Percentiles rank a stretch among this genome's conserved stretches.
These are phyloP conservation scores for Antedon bifida DNA, from an alignment of 35 echinoderm and acorn worm species.

Conservation along the genomic window DNA sequence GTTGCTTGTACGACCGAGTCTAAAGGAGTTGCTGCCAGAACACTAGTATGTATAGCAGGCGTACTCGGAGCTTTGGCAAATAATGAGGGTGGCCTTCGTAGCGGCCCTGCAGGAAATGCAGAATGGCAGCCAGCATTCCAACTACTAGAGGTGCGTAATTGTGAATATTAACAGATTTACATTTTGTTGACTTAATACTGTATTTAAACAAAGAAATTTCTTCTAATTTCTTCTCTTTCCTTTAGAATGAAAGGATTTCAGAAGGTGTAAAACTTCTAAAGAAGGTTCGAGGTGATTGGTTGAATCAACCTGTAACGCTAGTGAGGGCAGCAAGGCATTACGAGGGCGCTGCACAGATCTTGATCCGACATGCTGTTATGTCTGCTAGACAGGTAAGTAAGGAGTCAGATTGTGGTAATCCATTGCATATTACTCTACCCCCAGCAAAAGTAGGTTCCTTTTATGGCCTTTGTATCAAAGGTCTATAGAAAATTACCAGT, in stretches of 20 bases:
- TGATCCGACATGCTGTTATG: slow-evolving; percentile 91
- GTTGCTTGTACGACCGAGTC: slow-evolving; percentile 55
- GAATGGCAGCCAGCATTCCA: slow-evolving; percentile 59
- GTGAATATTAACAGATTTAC: not conserved
- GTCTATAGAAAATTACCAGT: no score
- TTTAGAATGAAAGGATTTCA: slow-evolving; percentile 37
- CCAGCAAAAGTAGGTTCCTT: no score
- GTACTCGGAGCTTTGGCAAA: slow-evolving; percentile 81
- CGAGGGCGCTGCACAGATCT: slow-evolving; percentile 87
- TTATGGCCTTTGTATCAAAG: not conserved
- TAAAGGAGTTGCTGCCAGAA: slow-evolving; percentile 68
- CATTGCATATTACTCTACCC: no score
- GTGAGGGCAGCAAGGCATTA: slow-evolving; percentile 84
- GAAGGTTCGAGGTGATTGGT: slow-evolving; percentile 62
- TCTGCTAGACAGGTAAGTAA: slow-evolving; percentile 52
- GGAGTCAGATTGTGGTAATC: no score
- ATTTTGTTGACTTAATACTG: no score
- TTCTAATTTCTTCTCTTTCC: not conserved
- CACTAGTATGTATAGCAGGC: slow-evolving; percentile 80
- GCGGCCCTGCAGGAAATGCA: slow-evolving; percentile 77
- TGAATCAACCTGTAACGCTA: slow-evolving; percentile 49
- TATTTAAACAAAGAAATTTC: no score
- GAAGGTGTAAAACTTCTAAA: slow-evolving; percentile 44
- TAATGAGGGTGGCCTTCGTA: slow-evolving; percentile 70
- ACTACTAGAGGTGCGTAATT: slow-evolving; percentile 62